Conservation (phyloP, 2,888 invertebrate genomes). For the Nudaria mundana region DNA sequence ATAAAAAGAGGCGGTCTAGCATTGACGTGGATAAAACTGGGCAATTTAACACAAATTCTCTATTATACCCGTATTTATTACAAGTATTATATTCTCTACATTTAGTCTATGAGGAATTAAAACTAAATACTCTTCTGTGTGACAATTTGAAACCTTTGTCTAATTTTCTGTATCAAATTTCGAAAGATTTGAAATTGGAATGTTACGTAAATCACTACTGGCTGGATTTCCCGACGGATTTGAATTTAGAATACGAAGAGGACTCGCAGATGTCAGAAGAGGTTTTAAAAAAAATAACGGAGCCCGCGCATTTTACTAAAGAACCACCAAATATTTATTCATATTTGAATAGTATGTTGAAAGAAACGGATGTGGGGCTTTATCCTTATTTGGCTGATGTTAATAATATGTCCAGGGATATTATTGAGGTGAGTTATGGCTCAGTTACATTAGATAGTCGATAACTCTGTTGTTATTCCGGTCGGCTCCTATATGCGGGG, state of each 20-base stretch:
- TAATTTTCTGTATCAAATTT: constrained; percentile 86
- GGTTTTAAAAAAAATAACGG: constrained; percentile 80
- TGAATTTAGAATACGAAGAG: constrained; percentile 60
- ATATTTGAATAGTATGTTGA: constrained; percentile 85
- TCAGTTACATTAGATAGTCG: no score
- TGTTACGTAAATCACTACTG: constrained; percentile 91
- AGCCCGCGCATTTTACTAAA: constrained; percentile 82
- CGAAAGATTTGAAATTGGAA: constrained; percentile 87
- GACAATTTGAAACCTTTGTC: constrained; percentile 86
- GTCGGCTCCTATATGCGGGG: no score
- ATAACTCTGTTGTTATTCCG: no score
- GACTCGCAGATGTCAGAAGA: constrained; percentile 78
- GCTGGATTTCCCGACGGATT: constrained; percentile 89
- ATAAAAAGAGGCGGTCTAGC: constrained; percentile 30
- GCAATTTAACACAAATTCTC: constrained; percentile 83
- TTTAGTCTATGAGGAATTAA: constrained; percentile 94
- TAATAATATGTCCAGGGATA: constrained; percentile 86
- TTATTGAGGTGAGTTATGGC: constrained; percentile 87
- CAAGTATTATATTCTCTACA: constrained; percentile 91
- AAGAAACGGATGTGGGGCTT: constrained; percentile 72
- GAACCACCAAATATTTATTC: constrained; percentile 87
- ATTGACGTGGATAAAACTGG: constrained; percentile 48
- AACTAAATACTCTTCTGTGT: constrained; percentile 87
- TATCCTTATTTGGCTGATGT: constrained; percentile 89
- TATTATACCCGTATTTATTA: constrained; percentile 87